Base-by-base conservation (phyloP, 2,888 invertebrate genomes). In the Drosophila dives region DNA sequence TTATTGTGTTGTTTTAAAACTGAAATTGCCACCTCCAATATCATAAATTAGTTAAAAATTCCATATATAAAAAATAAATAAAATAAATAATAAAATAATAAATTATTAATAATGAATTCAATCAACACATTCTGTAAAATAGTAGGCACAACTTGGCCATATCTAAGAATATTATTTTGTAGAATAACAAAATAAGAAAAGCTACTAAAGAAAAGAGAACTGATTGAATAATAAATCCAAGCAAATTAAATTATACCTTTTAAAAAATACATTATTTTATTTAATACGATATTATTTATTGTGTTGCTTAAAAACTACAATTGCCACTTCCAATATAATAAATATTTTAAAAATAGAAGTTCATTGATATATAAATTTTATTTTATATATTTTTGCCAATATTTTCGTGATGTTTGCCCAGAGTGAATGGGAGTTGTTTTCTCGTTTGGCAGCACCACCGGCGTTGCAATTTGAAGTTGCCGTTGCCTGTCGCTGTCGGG, bases 401-500 rank as follows among this genome's bases (percentile, higher is more conserved):
- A 26, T 12, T 23, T 62, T 45, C 11, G 26, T 38, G 32, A 36
- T 33, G 1, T 17, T 34, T 29, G 20, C 3, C 51, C 68, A 73
- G 54, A 48, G 72, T 67, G 49, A 55, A 64, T 55, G 33, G 55
- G 64, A 68, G 71, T 77, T 75, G 69, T 79, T 82, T 71, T 70
- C 61, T 69, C 67, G 81, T 64, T 74, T 82, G 87, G 81, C 83
- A 79, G 77, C 80, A 80, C 80, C 83, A 81, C 74, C 78, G 72
- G 80, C 81, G 66, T 74, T 75, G 86, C 84, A 77, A 77, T 73
- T 78, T 73, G 69, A 64, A 77, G 72, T 70, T 81, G 69, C 65
- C 74, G 76, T 67, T 67, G 76, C 80, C 68, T 64, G 73, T 80
- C 70, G 71, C 58, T 66, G 60, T 59, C 36, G 58, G 61, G 48